Base-by-base conservation (phyloP, 2,113 vertebrate genomes). In the Corynorhinus townsendii region DNA sequence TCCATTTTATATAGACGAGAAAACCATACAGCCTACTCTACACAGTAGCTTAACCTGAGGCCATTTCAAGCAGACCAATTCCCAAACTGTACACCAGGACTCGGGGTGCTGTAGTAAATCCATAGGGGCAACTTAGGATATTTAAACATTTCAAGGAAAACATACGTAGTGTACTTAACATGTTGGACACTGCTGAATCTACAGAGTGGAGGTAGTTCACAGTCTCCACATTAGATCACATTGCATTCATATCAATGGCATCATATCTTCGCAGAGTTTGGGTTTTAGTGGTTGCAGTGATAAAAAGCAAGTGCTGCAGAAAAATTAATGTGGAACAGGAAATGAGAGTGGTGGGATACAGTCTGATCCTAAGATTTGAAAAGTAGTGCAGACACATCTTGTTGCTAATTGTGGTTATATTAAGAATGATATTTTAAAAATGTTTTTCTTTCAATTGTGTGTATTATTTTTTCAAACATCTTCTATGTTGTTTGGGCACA, bases 321-420 rank as follows among this genome's bases (percentile, higher is more conserved):
- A 96, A 95, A 90, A 89, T 19, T 35, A 54, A 85, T 1, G 1
- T 38, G 68, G n/a, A 35, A 92, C 56, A 94, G 86, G 88, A 96
- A 92, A 89, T 75, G 17, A 86, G n/a, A 75, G 47, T 9, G 33
- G 22, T 14, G 0, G 33, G 66, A 43, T 86, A 52, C 80, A 91
- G 43, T 52, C 20, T 26, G 33, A 43, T 56, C 15, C 28, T 20
- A 66, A 86, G n/a, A 75, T 83, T 20, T 38, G 56, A 73, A n/a
- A 79, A 86, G 14, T 2, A 33, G 14, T 35, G 71, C 0, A 76
- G 49, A 17, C 72, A 92, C 3, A 90, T 56, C 28, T 82, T 59
- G 47, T 84, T 86, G 85, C 30, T 82, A 59, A 85, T 19, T n/a
- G 38, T 49, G 47, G 15, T 68, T 88, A 64, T 45, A 59, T 92